Evolutionary conservation across 2,113 vertebrate genomes (phyloP).

Genomic region (Callaeas wilsoni): DNA sequence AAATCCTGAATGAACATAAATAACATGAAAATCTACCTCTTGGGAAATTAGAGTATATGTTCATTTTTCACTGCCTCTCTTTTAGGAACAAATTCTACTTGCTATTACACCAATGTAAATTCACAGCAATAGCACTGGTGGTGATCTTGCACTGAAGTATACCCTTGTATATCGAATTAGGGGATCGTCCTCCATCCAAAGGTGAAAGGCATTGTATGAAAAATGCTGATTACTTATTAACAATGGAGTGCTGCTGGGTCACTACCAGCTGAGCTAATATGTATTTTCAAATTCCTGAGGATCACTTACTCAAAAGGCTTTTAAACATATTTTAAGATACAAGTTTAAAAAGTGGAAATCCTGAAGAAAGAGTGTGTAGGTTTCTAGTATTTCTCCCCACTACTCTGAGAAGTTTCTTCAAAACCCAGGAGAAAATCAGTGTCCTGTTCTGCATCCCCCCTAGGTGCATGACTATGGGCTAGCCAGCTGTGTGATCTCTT

Average conservation of each 20-base stretch:
- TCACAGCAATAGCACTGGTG: background rate
- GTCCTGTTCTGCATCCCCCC: background rate
- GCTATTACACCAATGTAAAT: background rate
- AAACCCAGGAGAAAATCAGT: background rate
- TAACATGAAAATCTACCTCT: background rate
- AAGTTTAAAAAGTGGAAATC: background rate
- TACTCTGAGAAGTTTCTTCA: background rate
- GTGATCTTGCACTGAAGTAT: background rate
- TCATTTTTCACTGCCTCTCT: background rate
- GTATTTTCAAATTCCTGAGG: background rate
- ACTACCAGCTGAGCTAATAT: background rate
- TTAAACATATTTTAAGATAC: background rate
- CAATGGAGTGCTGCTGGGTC: background rate
- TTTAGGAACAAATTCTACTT: background rate
- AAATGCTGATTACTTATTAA: background rate
- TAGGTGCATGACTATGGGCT: background rate
- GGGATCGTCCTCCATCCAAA: background rate
- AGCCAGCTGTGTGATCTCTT: background rate
- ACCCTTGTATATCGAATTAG: background rate
- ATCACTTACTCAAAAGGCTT: background rate
- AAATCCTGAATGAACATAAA: background rate
- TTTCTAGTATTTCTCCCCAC: background rate
- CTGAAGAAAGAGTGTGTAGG: background rate
- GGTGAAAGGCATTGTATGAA: background rate
- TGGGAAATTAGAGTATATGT: background rate